Evolutionary conservation across 2,797 vertebrate species (phyloP).

Genomic region (Menidia menidia): DNA sequence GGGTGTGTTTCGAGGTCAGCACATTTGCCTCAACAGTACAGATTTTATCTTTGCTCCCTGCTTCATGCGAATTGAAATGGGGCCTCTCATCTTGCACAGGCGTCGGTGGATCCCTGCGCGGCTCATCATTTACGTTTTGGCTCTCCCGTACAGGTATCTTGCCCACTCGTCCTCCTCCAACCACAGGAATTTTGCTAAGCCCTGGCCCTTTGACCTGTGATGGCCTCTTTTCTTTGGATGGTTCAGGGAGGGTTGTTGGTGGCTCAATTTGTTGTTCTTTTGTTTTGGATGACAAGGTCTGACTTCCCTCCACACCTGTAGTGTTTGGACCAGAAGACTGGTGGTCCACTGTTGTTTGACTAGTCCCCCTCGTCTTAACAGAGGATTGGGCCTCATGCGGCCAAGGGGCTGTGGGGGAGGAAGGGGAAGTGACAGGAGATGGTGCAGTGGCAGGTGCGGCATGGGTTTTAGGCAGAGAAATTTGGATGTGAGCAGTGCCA

Average conservation of each 20-base stretch:
- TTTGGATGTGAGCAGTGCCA: slow-evolving; percentile 4
- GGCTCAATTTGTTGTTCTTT: slow-evolving; percentile 61
- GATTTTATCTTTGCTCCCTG: slow-evolving; percentile 86
- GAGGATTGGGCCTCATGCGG: slow-evolving; percentile 39
- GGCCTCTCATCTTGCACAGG: slow-evolving; percentile 82
- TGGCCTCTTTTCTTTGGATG: slow-evolving; percentile 69
- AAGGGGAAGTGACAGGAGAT: slow-evolving; percentile 32
- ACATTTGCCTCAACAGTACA: slow-evolving; percentile 44
- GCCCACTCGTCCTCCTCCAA: slow-evolving; percentile 76
- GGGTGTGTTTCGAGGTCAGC: slow-evolving; percentile 64
- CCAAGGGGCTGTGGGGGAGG: slow-evolving; percentile 29
- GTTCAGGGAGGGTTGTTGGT: slow-evolving; percentile 36
- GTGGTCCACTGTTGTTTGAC: slow-evolving; percentile 83
- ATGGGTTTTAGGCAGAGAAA: slow-evolving; percentile 30
- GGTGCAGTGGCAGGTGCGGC: slow-evolving; percentile 8
- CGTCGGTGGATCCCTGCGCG: slow-evolving; percentile 85
- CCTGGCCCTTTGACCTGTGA: slow-evolving; percentile 79
- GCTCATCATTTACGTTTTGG: slow-evolving; percentile 85
- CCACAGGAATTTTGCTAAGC: slow-evolving; percentile 88
- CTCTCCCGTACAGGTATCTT: slow-evolving; percentile 83
- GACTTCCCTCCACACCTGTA: slow-evolving; percentile 80
- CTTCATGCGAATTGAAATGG: slow-evolving; percentile 81
- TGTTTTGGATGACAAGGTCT: slow-evolving; percentile 79
- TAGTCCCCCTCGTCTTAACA: slow-evolving; percentile 76
- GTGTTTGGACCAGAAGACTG: slow-evolving; percentile 83